Percentiles rank a stretch among this genome's conserved stretches.
These are phyloP conservation scores for Nyctibius grandis DNA, from an alignment of 2,797 vertebrate genomes.

Conservation along the genomic window DNA sequence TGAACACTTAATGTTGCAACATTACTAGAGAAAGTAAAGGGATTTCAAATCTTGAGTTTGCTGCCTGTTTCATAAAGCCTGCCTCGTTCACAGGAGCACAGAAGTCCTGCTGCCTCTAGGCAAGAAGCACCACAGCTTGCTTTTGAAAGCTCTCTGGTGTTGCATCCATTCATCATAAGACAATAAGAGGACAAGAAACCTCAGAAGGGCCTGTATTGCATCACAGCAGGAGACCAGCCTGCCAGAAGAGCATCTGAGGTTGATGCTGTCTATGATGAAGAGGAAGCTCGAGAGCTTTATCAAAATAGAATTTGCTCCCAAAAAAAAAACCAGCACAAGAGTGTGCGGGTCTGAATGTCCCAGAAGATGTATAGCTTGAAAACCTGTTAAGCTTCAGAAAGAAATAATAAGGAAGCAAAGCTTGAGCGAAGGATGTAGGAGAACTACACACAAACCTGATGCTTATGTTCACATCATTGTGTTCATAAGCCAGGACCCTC, in stretches of 20 bases:
- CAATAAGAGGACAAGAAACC: neutral
- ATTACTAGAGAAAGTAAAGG: neutral
- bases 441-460: neutral
- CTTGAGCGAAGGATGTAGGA: neutral
- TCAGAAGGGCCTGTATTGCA: neutral
- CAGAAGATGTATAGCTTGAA: neutral
- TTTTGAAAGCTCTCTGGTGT: neutral
- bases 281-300: neutral
- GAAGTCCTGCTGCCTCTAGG: neutral
- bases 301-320: neutral
- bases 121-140: neutral
- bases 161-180: neutral
- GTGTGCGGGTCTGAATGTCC: neutral
- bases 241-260: neutral
- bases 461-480: neutral
- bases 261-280: neutral
- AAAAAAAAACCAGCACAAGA: neutral
- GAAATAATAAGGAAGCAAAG: neutral
- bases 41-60: neutral
- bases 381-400: neutral
- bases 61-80: neutral
- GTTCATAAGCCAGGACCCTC: neutral
- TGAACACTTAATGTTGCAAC: neutral
- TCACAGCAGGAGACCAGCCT: neutral
- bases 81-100: neutral